These are phyloP conservation scores for Cybosia mesomella DNA, from an alignment of 2,888 invertebrate species.

Conservation along the genomic window DNA sequence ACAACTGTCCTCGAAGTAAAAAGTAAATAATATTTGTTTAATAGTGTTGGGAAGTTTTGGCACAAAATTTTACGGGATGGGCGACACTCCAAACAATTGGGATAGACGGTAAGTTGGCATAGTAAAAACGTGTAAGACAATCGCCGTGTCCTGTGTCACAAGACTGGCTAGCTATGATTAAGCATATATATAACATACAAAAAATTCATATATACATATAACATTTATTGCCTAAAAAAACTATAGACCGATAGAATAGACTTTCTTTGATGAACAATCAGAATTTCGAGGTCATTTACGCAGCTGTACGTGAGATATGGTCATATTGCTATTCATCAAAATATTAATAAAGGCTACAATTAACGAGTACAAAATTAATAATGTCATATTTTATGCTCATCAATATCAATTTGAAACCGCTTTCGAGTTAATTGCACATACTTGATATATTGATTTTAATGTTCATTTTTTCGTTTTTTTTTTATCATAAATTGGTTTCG, in stretches of 20 bases:
- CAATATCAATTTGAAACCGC: constrained; percentile 31
- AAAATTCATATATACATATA: too few species aligned
- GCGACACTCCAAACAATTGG: constrained; percentile 38
- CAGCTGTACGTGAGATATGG: constrained; percentile 27
- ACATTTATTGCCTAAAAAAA: constrained; percentile 6
- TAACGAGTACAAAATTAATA: constrained; percentile 36
- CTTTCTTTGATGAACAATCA: constrained; percentile 38
- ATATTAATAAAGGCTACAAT: constrained; percentile 25
- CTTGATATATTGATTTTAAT: constrained; percentile 11
- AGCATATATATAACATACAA: too few species aligned
- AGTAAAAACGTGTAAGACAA: constrained; percentile 20
- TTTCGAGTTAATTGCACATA: constrained; percentile 22
- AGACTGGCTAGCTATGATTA: constrained; percentile 19
- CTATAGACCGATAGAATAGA: not conserved
- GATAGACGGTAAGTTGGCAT: constrained; percentile 24
- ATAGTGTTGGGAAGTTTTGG: constrained; percentile 34
- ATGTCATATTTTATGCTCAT: constrained; percentile 30
- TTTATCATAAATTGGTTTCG: constrained; percentile 10
- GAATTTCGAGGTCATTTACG: constrained; percentile 25
- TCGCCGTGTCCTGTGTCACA: constrained; percentile 28
- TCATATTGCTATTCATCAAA: constrained; percentile 33
- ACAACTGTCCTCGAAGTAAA: constrained; percentile 19
- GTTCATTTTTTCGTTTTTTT: constrained; percentile 10
- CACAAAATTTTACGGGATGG: constrained; percentile 32
- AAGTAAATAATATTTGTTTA: constrained; percentile 35